Percentiles rank a stretch among this genome's conserved stretches.
These are phyloP conservation scores for Phocoena phocoena DNA, from an alignment of 2,113 vertebrate species.

Conservation along the genomic window DNA sequence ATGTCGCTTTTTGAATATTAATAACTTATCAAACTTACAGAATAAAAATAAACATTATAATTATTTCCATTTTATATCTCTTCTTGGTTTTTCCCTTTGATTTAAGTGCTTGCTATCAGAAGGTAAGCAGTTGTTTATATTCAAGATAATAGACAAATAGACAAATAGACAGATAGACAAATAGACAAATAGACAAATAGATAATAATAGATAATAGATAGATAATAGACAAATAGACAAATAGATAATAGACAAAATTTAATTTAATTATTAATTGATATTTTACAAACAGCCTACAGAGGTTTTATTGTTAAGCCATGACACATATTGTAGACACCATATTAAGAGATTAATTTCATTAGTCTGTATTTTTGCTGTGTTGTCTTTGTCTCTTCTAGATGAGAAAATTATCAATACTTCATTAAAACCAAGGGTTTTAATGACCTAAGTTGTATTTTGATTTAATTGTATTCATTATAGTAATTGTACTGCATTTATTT, in stretches of 20 bases:
- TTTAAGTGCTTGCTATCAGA: neutral
- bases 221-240: no score
- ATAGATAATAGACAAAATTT: neutral
- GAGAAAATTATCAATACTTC: neutral
- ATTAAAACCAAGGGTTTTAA: neutral
- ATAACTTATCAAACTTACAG: neutral
- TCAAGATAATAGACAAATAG: neutral
- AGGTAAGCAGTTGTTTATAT: neutral
- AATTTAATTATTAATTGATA: neutral
- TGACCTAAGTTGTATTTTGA: neutral
- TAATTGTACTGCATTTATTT: neutral
- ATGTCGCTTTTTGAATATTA: neutral
- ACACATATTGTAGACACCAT: neutral
- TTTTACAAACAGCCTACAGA: neutral
- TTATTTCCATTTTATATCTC: neutral
- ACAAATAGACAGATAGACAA: no score
- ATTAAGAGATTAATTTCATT: neutral
- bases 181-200: no score
- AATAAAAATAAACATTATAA: conserved; percentile 11
- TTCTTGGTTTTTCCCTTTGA: neutral
- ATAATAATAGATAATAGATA: no score
- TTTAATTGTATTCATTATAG: neutral
- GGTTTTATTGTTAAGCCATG: neutral
- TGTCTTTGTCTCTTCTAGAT: neutral
- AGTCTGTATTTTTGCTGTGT: neutral